Evolutionary conservation across 2,888 invertebrate genomes (phyloP).

Genomic region (Stegophylla sp.): DNA sequence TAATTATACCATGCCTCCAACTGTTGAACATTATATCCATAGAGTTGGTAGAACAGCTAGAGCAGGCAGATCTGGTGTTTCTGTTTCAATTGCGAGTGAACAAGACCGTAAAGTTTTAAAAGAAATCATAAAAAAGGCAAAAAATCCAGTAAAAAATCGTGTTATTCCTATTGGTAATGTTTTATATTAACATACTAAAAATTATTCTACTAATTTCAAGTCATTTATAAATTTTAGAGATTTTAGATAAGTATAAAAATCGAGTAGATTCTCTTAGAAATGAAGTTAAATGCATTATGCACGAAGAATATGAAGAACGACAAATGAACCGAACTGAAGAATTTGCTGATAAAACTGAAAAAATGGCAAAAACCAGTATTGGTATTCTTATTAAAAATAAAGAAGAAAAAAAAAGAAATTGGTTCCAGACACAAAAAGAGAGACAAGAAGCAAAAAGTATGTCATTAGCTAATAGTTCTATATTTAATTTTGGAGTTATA

Average conservation of each 20-base stretch:
- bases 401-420: slow-evolving; percentile 68
- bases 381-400: slow-evolving; percentile 59
- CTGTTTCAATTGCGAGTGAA: slow-evolving; percentile 94
- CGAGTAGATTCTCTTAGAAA: slow-evolving; percentile 77
- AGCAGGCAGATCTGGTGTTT: slow-evolving; percentile 90
- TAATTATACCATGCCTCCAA: slow-evolving; percentile 94
- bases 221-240: slow-evolving; percentile 69
- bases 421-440: slow-evolving; percentile 88
- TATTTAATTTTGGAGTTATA: background rate
- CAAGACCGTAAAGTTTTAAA: slow-evolving; percentile 89
- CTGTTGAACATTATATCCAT: slow-evolving; percentile 95
- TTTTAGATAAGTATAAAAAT: slow-evolving; percentile 83
- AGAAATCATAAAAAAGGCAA: slow-evolving; percentile 86
- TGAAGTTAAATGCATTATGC: slow-evolving; percentile 81
- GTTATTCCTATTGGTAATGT: slow-evolving; percentile 75
- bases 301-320: slow-evolving; percentile 84
- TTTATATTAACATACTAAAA: slow-evolving; percentile 16
- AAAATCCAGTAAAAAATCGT: slow-evolving; percentile 83
- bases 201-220: background rate
- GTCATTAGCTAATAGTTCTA: background rate
- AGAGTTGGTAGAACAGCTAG: slow-evolving; percentile 94
- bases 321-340: slow-evolving; percentile 84
- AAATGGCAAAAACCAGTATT: slow-evolving; percentile 69
- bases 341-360: slow-evolving; percentile 77
- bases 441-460: slow-evolving; percentile 77